Base-by-base conservation (phyloP, 2,797 vertebrate species). In the Anabas testudineus region DNA sequence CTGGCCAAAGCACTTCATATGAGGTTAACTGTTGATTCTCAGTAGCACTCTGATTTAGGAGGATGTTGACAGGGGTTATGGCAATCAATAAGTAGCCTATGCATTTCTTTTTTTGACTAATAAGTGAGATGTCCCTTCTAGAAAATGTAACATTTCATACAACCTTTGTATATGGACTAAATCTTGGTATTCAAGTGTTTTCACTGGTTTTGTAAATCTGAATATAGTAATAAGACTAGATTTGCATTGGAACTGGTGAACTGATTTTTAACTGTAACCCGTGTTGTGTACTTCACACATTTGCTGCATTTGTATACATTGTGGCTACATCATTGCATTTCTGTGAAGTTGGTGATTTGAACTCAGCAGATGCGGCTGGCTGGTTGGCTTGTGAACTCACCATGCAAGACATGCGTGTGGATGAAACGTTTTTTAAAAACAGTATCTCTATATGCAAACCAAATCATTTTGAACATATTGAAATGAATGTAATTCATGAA, bases 401-500 rank as follows among this genome's bases (percentile, higher is more conserved):
- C 49, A 45, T 24, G 43, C 49, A 65, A 76, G 67, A 68, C 32
- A 42, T 55, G 34, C 18, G 54, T 64, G 54, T 65, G 70, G 58
- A 71, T 67, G 47, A 73, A 67, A 78, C 28, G 43, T 67, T 60
- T 49, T 55, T 79, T 78, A 43, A 69, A 84, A 82, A 75, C 74
- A 24, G 68, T 81, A 52, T 75, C 54, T 45, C 57, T 70, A 82
- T 90, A 92, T 92, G 88, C 90, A 91, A 91, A 87, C 76, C 83
- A 82, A 87, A 89, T 86, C 57, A 21, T 81, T 76, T 69, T 66
- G 75, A 66, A 81, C 69, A 73, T 68, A 65, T 84, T 86, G 88
- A 95, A 94, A 94, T 95, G 94, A 96, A 96, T 97, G 95, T 96
- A 95, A 93, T 93, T 95, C 74, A 83, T 81, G 87, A 69, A 81